phyloP scores from a whole-genome alignment of 1,140 invertebrate species.

The Arion vulgaris region DNA sequence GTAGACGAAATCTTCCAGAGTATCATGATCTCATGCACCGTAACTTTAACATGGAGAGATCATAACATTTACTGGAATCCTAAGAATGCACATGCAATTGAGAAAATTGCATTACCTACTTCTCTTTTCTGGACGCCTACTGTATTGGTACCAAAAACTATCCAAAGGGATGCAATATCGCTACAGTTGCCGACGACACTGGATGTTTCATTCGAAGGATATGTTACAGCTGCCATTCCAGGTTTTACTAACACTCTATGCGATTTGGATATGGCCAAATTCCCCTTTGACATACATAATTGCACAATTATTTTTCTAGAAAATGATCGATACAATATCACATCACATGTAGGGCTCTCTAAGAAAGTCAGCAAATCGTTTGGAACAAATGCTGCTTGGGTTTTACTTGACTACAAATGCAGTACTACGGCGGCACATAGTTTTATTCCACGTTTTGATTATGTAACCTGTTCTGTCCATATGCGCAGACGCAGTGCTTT shows the following conservation, averaged over 20 bases:
- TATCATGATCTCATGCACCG: not conserved
- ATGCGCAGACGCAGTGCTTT: conserved; percentile 96
- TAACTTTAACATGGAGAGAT: conserved; percentile 20
- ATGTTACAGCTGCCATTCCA: not conserved
- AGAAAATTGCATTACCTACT: not conserved
- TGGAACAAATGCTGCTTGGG: not conserved
- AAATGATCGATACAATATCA: not conserved
- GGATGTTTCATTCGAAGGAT: not conserved
- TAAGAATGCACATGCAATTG: not conserved
- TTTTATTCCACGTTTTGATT: conserved; percentile 80
- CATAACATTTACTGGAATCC: conserved; percentile 5
- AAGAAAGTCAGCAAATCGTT: not conserved
- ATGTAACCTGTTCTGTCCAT: conserved; percentile 76
- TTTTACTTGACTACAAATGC: not conserved
- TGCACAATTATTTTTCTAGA: conserved; percentile 4
- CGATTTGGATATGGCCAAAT: conserved; percentile 11
- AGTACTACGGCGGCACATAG: not conserved
- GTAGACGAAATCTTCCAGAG: conserved; percentile 5
- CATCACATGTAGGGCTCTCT: not conserved
- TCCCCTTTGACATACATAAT: conserved; percentile 14
- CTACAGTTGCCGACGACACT: not conserved
- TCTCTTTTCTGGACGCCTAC: conserved; percentile 1
- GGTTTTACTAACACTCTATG: not conserved
- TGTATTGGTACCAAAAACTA: conserved; percentile 4
- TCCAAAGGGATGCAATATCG: not conserved